These are phyloP conservation scores for Melanotus villosus DNA, from an alignment of 2,888 invertebrate species.

Conservation along the genomic window DNA sequence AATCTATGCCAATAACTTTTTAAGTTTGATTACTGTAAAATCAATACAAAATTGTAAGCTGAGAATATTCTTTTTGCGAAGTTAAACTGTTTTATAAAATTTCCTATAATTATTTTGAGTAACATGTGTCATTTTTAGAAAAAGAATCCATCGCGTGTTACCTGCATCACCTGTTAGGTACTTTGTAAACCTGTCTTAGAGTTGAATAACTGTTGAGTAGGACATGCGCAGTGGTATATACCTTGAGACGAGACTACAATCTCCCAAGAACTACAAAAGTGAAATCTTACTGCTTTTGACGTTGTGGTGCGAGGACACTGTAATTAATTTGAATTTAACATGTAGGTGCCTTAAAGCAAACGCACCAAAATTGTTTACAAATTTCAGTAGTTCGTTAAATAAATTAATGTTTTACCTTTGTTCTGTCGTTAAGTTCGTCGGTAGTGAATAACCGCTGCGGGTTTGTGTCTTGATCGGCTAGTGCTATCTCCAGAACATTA, in stretches of 20 bases:
- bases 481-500: slow-evolving; percentile 38
- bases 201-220: slow-evolving; percentile 64
- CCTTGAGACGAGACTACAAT: slow-evolving; percentile 64
- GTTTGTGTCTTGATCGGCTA: slow-evolving; percentile 46
- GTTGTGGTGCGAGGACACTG: slow-evolving; percentile 32
- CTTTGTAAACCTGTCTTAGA: slow-evolving; percentile 64
- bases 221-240: slow-evolving; percentile 60
- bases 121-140: slow-evolving; percentile 9
- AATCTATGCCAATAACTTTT: too few species aligned
- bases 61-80: neutral
- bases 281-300: slow-evolving; percentile 54
- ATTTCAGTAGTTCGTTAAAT: neutral
- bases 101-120: neutral
- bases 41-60: neutral
- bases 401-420: neutral
- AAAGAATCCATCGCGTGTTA: slow-evolving; percentile 20
- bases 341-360: slow-evolving; percentile 2
- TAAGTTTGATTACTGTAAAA: too few species aligned
- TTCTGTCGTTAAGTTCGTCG: neutral
- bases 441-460: slow-evolving; percentile 18
- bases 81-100: too few species aligned
- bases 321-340: slow-evolving; percentile 16
- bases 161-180: slow-evolving; percentile 57
- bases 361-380: neutral
- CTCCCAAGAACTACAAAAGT: slow-evolving; percentile 61